Evolutionary conservation across 2,113 vertebrate species (phyloP).

Genomic region (Aphyosemion australe): DNA sequence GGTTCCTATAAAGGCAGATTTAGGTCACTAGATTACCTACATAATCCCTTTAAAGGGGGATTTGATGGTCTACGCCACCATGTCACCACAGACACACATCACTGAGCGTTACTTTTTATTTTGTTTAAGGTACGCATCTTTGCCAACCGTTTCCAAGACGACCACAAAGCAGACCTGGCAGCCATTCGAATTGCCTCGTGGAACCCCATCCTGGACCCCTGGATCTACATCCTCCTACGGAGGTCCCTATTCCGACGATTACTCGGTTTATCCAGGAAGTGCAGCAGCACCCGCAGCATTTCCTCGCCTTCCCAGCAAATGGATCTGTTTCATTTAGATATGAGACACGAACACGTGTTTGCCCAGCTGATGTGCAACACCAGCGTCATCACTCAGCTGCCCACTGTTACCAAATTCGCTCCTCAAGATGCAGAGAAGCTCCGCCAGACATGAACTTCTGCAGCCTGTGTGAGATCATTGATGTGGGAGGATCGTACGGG

Average conservation of each 20-base stretch:
- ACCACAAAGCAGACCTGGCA: slow-evolving; percentile 82
- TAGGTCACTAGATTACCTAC: too few species aligned
- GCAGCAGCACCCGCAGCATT: slow-evolving; percentile 13
- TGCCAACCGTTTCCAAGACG: slow-evolving; percentile 83
- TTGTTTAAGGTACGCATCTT: slow-evolving; percentile 88
- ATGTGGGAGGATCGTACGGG: neutral
- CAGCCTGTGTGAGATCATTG: slow-evolving; percentile 3
- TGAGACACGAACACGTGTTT: slow-evolving; percentile 44
- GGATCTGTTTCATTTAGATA: slow-evolving; percentile 26
- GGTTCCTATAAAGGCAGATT: too few species aligned
- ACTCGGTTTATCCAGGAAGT: slow-evolving; percentile 38
- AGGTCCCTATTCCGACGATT: slow-evolving; percentile 90
- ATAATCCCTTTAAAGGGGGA: too few species aligned
- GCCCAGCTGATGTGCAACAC: slow-evolving; percentile 55
- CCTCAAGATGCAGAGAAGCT: neutral
- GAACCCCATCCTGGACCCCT: slow-evolving; percentile 96
- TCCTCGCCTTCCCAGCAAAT: neutral
- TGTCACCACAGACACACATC: neutral
- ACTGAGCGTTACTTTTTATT: neutral
- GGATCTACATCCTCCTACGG: slow-evolving; percentile 95
- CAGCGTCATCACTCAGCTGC: slow-evolving; percentile 51
- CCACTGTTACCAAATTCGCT: slow-evolving; percentile 33
- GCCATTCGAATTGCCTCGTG: slow-evolving; percentile 92
- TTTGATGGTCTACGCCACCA: too few species aligned
- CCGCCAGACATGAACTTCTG: slow-evolving; percentile 17